These are phyloP conservation scores for Cyclura pinguis DNA, from an alignment of 2,797 vertebrate species.

Conservation along the genomic window DNA sequence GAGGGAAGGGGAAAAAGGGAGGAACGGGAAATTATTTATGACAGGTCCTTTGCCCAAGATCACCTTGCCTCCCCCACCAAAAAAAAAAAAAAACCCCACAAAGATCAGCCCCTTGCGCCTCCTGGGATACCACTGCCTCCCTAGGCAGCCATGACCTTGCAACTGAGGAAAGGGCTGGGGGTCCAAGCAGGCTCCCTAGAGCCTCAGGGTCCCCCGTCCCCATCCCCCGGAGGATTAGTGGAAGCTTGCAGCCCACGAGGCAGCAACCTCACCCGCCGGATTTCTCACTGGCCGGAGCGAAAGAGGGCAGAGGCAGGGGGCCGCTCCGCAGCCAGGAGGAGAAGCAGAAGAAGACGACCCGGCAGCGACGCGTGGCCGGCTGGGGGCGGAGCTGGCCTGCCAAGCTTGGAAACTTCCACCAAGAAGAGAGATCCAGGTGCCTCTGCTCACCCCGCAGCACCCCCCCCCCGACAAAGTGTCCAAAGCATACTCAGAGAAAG, in stretches of 20 bases:
- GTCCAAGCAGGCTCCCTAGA: not conserved
- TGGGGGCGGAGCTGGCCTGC: not conserved
- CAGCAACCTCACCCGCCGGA: not conserved
- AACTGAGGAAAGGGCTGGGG: not conserved
- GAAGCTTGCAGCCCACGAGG: not conserved
- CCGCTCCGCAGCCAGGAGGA: not conserved
- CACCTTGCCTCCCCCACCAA: too few relatives aligned
- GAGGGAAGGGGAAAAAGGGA: not conserved
- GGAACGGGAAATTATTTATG: not conserved
- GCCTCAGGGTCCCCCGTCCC: not conserved
- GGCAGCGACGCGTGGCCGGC: not conserved
- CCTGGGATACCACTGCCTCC: not conserved
- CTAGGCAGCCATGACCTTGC: not conserved
- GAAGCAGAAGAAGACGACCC: not conserved
- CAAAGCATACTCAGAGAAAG: not conserved
- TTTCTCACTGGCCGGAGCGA: not conserved
- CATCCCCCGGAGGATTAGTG: not conserved
- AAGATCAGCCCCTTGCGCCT: not conserved
- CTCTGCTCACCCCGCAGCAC: not conserved
- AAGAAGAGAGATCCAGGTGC: not conserved
- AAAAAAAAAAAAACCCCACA: not conserved
- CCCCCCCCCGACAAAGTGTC: not conserved
- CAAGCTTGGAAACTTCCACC: constrained; percentile 1
- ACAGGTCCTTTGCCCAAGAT: not conserved
- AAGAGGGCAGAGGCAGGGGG: not conserved